A percentile compares a stretch with the other conserved stretches of the same genome.
phyloP scores from a whole-genome alignment of 1,140 invertebrate genomes.

The Colletes latitarsis region DNA sequence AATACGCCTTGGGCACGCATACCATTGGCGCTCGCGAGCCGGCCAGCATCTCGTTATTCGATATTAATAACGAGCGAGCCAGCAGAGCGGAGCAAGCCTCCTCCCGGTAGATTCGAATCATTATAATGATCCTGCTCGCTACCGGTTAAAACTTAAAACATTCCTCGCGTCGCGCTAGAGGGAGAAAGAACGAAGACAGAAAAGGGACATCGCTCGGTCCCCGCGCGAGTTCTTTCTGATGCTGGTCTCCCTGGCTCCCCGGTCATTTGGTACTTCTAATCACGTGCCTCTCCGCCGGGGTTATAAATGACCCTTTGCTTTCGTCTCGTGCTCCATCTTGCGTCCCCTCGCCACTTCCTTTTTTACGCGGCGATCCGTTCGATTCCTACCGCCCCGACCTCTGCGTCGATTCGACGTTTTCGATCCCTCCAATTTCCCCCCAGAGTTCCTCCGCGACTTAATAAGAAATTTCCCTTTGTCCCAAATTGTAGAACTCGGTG shows the following conservation, averaged over 20 bases:
- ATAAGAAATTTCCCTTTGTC: too few species aligned
- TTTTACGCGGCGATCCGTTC: slow-evolving; percentile 50
- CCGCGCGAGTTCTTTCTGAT: slow-evolving; percentile 32
- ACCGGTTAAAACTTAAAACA: slow-evolving; percentile 74
- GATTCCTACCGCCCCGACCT: slow-evolving; percentile 43
- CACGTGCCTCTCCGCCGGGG: slow-evolving; percentile 61
- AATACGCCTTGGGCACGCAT: slow-evolving; percentile 71
- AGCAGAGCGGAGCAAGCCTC: slow-evolving; percentile 37
- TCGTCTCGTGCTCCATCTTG: slow-evolving; percentile 62
- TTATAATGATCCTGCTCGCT: slow-evolving; percentile 78
- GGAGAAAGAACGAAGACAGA: neutral
- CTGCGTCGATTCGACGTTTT: neutral
- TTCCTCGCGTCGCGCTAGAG: slow-evolving; percentile 54
- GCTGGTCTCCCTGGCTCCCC: slow-evolving; percentile 27
- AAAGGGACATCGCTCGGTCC: neutral
- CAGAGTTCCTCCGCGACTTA: too few species aligned
- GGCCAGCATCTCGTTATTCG: slow-evolving; percentile 75
- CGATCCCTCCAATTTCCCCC: too few species aligned
- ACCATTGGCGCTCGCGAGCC: slow-evolving; percentile 63
- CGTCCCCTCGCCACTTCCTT: slow-evolving; percentile 35
- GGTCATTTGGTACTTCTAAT: slow-evolving; percentile 71
- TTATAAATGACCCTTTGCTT: slow-evolving; percentile 70
- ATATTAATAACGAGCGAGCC: slow-evolving; percentile 76
- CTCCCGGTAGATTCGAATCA: slow-evolving; percentile 72
- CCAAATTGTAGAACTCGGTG: too few species aligned